phyloP scores from a whole-genome alignment of 1,140 invertebrate genomes.

The Tetragnatha versicolor region DNA sequence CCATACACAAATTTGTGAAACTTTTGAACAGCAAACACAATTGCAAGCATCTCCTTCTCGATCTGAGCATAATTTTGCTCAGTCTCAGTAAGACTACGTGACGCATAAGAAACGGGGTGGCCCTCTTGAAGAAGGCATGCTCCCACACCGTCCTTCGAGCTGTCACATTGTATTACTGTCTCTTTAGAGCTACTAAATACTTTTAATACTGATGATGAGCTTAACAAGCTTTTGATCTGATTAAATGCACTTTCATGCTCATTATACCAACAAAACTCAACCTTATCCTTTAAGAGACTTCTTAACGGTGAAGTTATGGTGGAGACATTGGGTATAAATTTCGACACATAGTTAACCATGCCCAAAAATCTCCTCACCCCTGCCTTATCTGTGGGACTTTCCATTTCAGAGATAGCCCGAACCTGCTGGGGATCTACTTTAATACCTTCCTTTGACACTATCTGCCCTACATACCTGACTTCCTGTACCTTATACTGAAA shows the following conservation, averaged over 20 bases:
- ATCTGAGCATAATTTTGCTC: slow-evolving; percentile 62
- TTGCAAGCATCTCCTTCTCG: slow-evolving; percentile 65
- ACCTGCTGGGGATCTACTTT: slow-evolving; percentile 62
- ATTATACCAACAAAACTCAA: slow-evolving; percentile 9
- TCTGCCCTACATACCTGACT: slow-evolving; percentile 32
- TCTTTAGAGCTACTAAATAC: slow-evolving; percentile 58
- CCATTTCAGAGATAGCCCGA: slow-evolving; percentile 58
- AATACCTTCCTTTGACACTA: slow-evolving; percentile 4
- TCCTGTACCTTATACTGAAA: slow-evolving; percentile 18
- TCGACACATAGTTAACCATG: slow-evolving; percentile 39
- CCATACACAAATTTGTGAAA: slow-evolving; percentile 63
- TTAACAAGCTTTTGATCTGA: slow-evolving; percentile 33
- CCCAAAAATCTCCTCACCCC: slow-evolving; percentile 38
- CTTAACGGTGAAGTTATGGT: slow-evolving; percentile 25
- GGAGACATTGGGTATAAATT: slow-evolving; percentile 37
- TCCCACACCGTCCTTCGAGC: slow-evolving; percentile 28
- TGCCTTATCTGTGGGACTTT: slow-evolving; percentile 17
- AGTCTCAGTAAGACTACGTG: slow-evolving; percentile 59
- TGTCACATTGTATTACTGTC: slow-evolving; percentile 21
- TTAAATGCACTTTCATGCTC: slow-evolving; percentile 16
- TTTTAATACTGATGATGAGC: slow-evolving; percentile 10
- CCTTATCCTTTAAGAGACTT: slow-evolving; percentile 4
- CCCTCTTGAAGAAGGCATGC: slow-evolving; percentile 3
- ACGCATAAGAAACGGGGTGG: slow-evolving; percentile 1
- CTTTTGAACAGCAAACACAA: slow-evolving; percentile 64